Evolutionary conservation across 2,888 invertebrate genomes (phyloP).

Genomic region (Argyra leucocephala): DNA sequence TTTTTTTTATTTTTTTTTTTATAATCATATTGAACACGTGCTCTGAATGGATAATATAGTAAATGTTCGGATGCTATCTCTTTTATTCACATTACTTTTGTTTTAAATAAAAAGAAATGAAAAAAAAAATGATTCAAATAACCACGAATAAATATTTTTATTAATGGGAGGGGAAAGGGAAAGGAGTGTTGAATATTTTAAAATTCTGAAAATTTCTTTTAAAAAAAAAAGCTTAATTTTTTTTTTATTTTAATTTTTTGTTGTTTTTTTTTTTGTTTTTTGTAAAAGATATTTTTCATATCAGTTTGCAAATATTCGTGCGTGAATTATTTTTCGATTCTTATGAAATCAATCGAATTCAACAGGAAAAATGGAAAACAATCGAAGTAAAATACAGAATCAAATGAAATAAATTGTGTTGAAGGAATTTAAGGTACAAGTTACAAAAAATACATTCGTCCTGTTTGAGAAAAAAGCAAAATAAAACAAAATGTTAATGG

Average conservation of each 20-base stretch:
- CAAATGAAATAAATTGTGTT: too few species aligned
- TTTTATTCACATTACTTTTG: not conserved
- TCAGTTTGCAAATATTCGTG: not conserved
- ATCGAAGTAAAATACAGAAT: not conserved
- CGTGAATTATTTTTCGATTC: slow-evolving; percentile 4
- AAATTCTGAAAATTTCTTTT: not conserved
- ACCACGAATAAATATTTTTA: not conserved
- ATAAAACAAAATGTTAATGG: not conserved
- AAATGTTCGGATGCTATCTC: not conserved
- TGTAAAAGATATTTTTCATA: not conserved
- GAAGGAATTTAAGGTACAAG: too few species aligned
- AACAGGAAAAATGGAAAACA: not conserved
- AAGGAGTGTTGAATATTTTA: not conserved
- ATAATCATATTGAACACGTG: not conserved
- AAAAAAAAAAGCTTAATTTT: too few species aligned
- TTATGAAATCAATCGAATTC: not conserved
- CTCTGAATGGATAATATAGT: not conserved
- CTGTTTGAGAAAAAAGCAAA: not conserved
- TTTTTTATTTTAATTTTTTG: too few species aligned
- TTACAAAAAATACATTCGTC: too few species aligned
- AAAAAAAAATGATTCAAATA: not conserved
- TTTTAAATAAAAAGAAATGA: not conserved
- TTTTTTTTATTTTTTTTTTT: not conserved
- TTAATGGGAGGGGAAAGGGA: not conserved
- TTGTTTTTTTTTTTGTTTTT: not conserved